Evolutionary conservation across 1,140 invertebrate genomes (phyloP), one percentile per base, ranked within the genome.

Genomic region (Penaeus indicus): DNA sequence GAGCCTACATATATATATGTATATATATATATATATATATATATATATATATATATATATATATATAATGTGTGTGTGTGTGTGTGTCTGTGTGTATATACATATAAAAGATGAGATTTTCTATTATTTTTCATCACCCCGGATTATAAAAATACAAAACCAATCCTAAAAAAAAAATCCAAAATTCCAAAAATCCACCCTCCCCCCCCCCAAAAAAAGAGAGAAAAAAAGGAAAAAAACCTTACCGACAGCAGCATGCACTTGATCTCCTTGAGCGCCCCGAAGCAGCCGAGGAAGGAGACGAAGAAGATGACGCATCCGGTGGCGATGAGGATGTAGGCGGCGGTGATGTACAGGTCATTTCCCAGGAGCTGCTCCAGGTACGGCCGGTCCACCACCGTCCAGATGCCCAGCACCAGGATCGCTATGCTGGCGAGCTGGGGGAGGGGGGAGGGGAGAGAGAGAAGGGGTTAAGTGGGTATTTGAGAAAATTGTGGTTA

Each of bases 181-280:
- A n/a, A 32, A 32, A 32, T 0, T 32, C 11, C 47, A 47, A 13
- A 47, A 47, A 47, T 47, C 11, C 5, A 47, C 1, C 32, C 32
- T 2, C 32, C 0, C 47, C 47, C 47, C 47, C 72, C 22, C 19
- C 67, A 62, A n/a, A n/a, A n/a, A n/a, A n/a, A n/a, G n/a, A n/a
- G n/a, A n/a, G n/a, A 22, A 25, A 84, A 21, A 63, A 64, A 67
- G 77, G 8, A 83, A 83, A 84, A 47, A 88, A 75, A 25, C 61
- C 94, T 94, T 93, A 97, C 97, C 93, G 96, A 96, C 72, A 98
- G 94, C 13, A 98, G 94, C 95, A 98, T 95, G 92, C 97, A 98
- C 93, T 97, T 97, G 85, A 98, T 95, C 94, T 98, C 97, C 90
- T 96, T 96, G 22, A 96, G 94, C 10, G 97, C 96, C 25, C 97